Percentiles rank a stretch among this genome's conserved stretches.
phyloP scores from a whole-genome alignment of 2,797 vertebrate genomes.

The Rallus crepitans region DNA sequence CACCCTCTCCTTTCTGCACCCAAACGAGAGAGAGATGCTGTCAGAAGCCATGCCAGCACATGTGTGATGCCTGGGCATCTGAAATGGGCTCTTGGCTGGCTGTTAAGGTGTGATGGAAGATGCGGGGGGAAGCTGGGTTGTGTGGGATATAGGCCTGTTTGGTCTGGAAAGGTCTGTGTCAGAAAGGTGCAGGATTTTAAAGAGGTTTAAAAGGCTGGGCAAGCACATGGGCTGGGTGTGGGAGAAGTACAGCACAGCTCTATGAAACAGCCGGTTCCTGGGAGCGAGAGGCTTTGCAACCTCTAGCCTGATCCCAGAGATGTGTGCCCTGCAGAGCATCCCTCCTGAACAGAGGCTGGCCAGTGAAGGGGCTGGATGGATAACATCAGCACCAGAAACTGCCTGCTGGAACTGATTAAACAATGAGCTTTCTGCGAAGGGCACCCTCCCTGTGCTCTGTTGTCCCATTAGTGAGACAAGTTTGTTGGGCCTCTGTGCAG shows the following conservation, averaged over 20 bases:
- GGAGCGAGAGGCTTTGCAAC: background rate
- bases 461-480: background rate
- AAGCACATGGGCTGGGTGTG: background rate
- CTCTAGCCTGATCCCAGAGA: background rate
- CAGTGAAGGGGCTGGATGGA: background rate
- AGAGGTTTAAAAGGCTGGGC: background rate
- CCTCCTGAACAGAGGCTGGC: background rate
- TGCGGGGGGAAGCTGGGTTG: background rate
- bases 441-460: background rate
- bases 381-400: background rate
- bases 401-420: background rate
- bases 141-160: background rate
- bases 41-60: background rate
- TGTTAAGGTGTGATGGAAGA: background rate
- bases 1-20: background rate
- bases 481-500: background rate
- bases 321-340: background rate
- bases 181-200: background rate
- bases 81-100: background rate
- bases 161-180: background rate
- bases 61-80: background rate
- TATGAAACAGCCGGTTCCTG: background rate
- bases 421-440: background rate
- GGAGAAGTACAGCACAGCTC: rapidly evolving
- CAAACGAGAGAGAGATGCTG: background rate